Base-by-base conservation (phyloP, 2,888 invertebrate species). In the Gymnocheta viridis region DNA sequence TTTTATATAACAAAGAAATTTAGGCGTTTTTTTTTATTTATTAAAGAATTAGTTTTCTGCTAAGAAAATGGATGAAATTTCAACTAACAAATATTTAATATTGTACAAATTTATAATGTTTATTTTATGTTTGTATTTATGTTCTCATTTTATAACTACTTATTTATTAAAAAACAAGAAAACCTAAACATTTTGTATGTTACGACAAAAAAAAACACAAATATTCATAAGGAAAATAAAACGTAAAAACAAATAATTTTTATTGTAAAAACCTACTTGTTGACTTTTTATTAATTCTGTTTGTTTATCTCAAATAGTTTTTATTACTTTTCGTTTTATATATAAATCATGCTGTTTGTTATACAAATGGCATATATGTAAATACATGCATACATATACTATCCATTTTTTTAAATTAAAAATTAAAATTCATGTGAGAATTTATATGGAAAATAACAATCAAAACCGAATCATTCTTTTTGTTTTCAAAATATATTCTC, bases 181-280 rank as follows among this genome's bases (percentile, higher is more conserved):
- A 62, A 62, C 12, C 27, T 17, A 32, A 62, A 60, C 17, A 38
- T 58, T 35, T 22, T 29, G 24, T 54, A 29, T 17, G n/a, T 29
- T 54, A 29, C n/a, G n/a, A 14, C 12, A 54, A 54, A 27, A 54
- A 54, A n/a, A 0, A 22, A 49, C 2, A 29, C 0, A 24, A 27
- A 27, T 29, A 56, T 56, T 24, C 14, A 51, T 2, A 80, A 54
- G 67, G 56, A 67, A 66, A 74, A 44, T 81, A 72, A 29, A 74
- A 80, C 77, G 80, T 82, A 84, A 76, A 86, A 86, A 84, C 80
- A 82, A 84, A 77, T 77, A 77, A 77, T n/a, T 66, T 77, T 66
- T 56, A 47, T 77, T 77, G 66, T 74, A 44, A 64, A 54, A 80
- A 79, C 81, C 35, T 49, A 24, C 17, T 47, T 80, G 29, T 86